Percentiles rank a stretch among this genome's conserved stretches.
phyloP scores from a whole-genome alignment of 2,113 vertebrate genomes.

The Calyptomena viridis region DNA sequence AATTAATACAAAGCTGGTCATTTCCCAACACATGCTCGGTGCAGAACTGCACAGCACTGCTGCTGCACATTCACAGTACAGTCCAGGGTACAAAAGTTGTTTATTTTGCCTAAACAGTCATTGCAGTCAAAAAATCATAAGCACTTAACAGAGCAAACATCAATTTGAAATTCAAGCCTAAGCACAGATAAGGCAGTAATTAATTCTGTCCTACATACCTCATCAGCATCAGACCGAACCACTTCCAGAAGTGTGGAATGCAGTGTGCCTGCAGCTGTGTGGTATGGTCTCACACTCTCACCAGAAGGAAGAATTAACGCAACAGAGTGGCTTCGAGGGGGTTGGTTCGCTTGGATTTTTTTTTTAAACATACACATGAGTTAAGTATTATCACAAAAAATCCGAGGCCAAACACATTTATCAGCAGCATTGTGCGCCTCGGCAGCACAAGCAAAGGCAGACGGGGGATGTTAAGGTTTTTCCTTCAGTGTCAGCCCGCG shows the following conservation, averaged over 20 bases:
- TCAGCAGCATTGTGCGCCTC: neutral
- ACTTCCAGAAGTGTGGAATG: neutral
- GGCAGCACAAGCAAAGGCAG: neutral
- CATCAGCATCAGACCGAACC: neutral
- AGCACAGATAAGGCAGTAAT: neutral
- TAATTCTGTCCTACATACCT: neutral
- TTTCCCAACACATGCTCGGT: neutral
- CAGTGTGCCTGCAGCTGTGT: neutral
- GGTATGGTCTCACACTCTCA: neutral
- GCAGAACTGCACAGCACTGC: neutral
- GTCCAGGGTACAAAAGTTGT: neutral
- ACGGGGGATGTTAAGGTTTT: too few species aligned
- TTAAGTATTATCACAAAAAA: neutral
- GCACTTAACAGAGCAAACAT: neutral
- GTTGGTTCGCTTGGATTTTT: neutral
- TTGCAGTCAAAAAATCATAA: neutral
- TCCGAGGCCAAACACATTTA: neutral
- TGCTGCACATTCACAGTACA: neutral
- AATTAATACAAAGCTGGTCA: neutral
- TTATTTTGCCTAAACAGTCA: neutral
- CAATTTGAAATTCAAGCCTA: neutral
- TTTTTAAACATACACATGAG: accelerated
- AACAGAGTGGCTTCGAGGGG: neutral
- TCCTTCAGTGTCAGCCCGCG: too few species aligned
- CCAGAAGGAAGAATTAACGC: neutral